Evolutionary conservation across 2,797 vertebrate species (phyloP).

Genomic region (Alosa sapidissima): DNA sequence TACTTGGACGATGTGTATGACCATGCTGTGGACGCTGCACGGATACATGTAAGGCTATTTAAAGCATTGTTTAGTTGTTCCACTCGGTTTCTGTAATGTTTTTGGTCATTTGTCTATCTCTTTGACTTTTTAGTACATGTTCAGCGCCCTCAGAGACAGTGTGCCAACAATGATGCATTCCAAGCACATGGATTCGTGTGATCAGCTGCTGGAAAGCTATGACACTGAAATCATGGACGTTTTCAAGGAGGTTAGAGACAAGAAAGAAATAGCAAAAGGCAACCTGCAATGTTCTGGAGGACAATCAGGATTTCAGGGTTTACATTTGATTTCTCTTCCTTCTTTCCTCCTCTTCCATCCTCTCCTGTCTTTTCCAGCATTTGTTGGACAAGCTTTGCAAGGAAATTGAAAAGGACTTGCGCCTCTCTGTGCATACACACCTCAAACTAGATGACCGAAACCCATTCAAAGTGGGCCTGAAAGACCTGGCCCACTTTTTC

Average conservation of each 20-base stretch:
- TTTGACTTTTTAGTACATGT: slow-evolving; percentile 86
- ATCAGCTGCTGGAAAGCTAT: slow-evolving; percentile 89
- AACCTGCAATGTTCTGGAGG: not conserved
- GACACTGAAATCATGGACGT: slow-evolving; percentile 95
- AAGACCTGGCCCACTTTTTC: slow-evolving; percentile 96
- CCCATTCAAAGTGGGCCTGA: slow-evolving; percentile 97
- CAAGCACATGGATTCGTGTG: slow-evolving; percentile 88
- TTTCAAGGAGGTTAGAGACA: slow-evolving; percentile 87
- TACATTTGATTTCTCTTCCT: not conserved
- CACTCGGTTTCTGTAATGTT: slow-evolving; percentile 6
- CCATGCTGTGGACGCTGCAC: slow-evolving; percentile 91
- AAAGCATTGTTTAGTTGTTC: not conserved
- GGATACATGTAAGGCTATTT: slow-evolving; percentile 84
- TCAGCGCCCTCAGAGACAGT: slow-evolving; percentile 91
- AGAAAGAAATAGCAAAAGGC: slow-evolving; percentile 34
- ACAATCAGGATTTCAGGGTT: not conserved
- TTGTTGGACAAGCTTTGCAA: slow-evolving; percentile 95
- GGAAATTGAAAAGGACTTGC: slow-evolving; percentile 97
- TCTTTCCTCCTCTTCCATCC: not conserved
- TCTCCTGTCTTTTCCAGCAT: slow-evolving; percentile 71
- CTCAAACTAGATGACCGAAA: slow-evolving; percentile 96
- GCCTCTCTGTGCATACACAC: slow-evolving; percentile 96
- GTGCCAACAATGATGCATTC: slow-evolving; percentile 91
- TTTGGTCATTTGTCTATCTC: not conserved
- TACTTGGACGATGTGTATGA: slow-evolving; percentile 97